Evolutionary conservation across 2,797 vertebrate species (phyloP).

Genomic region (Salmo trutta): DNA sequence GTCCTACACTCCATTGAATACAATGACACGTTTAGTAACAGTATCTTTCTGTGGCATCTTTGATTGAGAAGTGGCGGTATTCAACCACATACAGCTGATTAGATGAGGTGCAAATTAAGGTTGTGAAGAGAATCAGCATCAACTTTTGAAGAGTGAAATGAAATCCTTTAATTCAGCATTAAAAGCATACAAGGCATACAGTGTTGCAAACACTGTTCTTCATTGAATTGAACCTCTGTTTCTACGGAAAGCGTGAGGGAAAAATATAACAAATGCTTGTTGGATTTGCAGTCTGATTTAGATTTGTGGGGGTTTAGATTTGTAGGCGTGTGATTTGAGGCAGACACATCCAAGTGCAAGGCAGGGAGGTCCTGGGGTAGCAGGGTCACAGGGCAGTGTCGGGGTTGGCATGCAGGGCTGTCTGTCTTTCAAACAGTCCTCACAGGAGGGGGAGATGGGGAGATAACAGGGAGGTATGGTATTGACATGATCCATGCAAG

Average conservation of each 20-base stretch:
- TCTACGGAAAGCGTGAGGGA: background rate
- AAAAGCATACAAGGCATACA: background rate
- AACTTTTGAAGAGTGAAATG: background rate
- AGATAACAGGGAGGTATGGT: background rate
- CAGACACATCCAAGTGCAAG: slow-evolving; percentile 52
- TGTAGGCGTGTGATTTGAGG: slow-evolving; percentile 54
- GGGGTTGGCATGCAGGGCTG: slow-evolving; percentile 54
- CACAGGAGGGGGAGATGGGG: slow-evolving; percentile 2
- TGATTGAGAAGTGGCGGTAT: slow-evolving; percentile 36
- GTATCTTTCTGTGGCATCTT: background rate
- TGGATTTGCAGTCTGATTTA: slow-evolving; percentile 40
- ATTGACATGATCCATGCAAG: background rate
- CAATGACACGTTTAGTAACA: slow-evolving; percentile 25
- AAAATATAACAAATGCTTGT: slow-evolving; percentile 16
- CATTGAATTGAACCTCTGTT: slow-evolving; percentile 8
- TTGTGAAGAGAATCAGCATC: slow-evolving; percentile 8
- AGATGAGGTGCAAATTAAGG: slow-evolving; percentile 40
- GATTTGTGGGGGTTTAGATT: slow-evolving; percentile 13
- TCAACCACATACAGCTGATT: slow-evolving; percentile 23
- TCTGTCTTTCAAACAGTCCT: slow-evolving; percentile 32
- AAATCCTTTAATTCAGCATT: slow-evolving; percentile 16
- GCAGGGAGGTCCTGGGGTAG: slow-evolving; percentile 48
- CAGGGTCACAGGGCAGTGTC: slow-evolving; percentile 35
- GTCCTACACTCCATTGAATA: slow-evolving; percentile 78
- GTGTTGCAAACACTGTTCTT: background rate